Conservation (phyloP, 2,797 vertebrate species). For the Coilia nasus region DNA sequence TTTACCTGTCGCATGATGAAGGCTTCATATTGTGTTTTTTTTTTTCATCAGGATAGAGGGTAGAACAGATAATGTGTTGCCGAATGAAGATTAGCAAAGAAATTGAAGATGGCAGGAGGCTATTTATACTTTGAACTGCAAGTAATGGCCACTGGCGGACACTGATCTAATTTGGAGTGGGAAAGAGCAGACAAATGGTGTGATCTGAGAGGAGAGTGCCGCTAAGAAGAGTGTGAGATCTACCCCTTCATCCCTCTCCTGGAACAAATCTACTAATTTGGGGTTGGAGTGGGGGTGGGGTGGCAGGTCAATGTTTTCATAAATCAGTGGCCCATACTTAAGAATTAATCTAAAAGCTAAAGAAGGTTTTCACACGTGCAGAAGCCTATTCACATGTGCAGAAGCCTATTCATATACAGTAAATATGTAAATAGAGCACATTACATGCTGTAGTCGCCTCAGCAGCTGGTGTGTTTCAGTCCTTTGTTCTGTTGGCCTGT, state of each 20-base stretch:
- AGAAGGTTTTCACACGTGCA: not conserved
- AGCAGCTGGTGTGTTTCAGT: not conserved
- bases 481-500: not conserved
- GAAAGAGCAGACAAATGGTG: constrained; percentile 29
- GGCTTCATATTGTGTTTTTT: constrained; percentile 22
- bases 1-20: constrained; percentile 37
- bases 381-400: not conserved
- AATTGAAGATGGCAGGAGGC: constrained; percentile 47
- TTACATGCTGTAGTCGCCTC: not conserved
- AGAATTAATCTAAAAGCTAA: not conserved
- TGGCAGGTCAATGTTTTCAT: not conserved
- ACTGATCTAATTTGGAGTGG: constrained; percentile 52
- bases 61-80: constrained; percentile 42
- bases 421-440: not conserved
- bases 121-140: constrained; percentile 41
- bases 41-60: constrained; percentile 24
- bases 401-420: not conserved
- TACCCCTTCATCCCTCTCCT: not conserved
- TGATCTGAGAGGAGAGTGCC: not conserved
- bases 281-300: not conserved
- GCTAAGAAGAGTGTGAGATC: constrained; percentile 16
- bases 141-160: constrained; percentile 49
- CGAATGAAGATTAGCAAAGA: constrained; percentile 38
- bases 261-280: not conserved
- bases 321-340: not conserved